Evolutionary conservation across 2,113 vertebrate genomes (phyloP), one percentile per base, ranked within the genome.

Genomic region (Stegastes partitus): DNA sequence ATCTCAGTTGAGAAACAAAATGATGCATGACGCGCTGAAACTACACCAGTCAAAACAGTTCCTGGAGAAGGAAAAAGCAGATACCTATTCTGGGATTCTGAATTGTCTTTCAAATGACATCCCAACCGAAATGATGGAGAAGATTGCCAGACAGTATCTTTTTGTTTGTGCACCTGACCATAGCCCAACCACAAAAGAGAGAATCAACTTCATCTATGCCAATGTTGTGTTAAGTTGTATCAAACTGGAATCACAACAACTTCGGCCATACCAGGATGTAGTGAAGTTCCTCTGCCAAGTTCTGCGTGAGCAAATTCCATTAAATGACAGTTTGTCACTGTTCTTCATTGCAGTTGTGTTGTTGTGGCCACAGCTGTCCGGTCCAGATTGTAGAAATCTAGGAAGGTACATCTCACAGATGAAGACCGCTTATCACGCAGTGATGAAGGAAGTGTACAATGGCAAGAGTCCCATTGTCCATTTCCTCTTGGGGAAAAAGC

Each of bases 401-500:
- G 47, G 37, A 56, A 62, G 0, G 5, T 86, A 59, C 73, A 71
- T 94, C 21, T 89, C 87, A 58, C 86, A 89, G 62, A 75, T 94
- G 63, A 91, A n/a, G 39, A 74, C 5, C 4, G 70, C 31, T 16
- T 93, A 91, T 76, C 63, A 8, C 50, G 45, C 15, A 3, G 22
- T 28, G 19, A 84, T 93, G 91, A 88, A 74, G 19, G 74, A 86
- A 23, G 50, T 90, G 23, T 85, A 44, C 61, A 88, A 89, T 65
- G 88, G 87, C 2, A 93, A 89, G 1, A 55, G 64, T 5, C 87
- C 93, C 0, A 39, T 74, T 10, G 21, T 92, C 0, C 92, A 94
- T 84, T 94, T 94, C 83, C 76, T 91, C 39, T 39, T 94, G 61
- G 93, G 94, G 6, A 85, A 74, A 39, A 90, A 84, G 25, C 37